Evolutionary conservation across 1,140 invertebrate genomes (phyloP).

Genomic region (Bombus sibiricus): DNA sequence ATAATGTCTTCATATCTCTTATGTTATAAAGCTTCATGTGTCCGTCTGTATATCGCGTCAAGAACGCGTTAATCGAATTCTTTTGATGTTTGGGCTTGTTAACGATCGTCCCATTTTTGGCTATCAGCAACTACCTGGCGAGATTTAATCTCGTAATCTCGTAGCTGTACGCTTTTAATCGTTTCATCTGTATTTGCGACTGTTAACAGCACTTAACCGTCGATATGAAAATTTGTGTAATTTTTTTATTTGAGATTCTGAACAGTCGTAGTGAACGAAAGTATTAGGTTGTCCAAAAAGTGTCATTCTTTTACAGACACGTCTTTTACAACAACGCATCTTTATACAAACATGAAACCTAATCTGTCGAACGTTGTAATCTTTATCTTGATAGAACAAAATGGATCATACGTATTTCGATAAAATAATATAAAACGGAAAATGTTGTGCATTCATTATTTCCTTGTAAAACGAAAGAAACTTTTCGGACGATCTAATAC

Average conservation of each 20-base stretch:
- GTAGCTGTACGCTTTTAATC: neutral
- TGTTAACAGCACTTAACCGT: neutral
- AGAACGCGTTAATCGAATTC: slow-evolving; percentile 3
- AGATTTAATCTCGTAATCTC: neutral
- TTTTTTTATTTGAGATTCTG: neutral
- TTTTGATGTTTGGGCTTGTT: slow-evolving; percentile 18
- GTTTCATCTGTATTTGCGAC: neutral
- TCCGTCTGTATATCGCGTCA: neutral
- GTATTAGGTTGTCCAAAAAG: neutral
- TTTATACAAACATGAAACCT: too few species aligned
- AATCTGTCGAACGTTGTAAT: too few species aligned
- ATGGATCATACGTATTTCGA: too few species aligned
- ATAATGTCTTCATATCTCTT: too few species aligned
- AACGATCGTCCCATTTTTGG: slow-evolving; percentile 5
- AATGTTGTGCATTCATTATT: too few species aligned
- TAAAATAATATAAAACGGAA: too few species aligned
- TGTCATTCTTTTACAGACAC: too few species aligned
- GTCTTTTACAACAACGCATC: too few species aligned
- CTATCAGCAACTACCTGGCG: neutral
- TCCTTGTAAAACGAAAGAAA: too few species aligned
- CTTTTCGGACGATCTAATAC: too few species aligned
- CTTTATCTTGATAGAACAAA: too few species aligned
- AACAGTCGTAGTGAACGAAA: neutral
- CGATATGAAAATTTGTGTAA: neutral
- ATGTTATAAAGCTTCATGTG: too few species aligned